Evolutionary conservation across 92 coral and sea anemone species (phyloP).

Genomic region (Phymanthus crucifer): DNA sequence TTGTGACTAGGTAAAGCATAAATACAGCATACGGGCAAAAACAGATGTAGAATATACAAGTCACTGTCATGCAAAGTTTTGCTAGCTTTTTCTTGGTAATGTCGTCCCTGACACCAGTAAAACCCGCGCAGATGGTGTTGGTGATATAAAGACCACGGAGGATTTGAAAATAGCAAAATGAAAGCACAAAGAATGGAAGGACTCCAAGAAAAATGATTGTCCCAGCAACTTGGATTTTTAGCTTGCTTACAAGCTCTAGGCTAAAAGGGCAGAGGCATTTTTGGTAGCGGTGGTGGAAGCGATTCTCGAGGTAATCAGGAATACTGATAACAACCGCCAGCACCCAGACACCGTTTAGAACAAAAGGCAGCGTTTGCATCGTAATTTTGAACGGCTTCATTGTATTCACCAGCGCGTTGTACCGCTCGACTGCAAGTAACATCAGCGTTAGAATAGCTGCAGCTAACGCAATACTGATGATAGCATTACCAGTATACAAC

Average conservation of each 20-base stretch:
- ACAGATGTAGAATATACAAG: constrained; percentile 49
- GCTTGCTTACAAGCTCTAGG: constrained; percentile 38
- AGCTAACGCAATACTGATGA: constrained; percentile 51
- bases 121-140: constrained; percentile 52
- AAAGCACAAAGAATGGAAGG: constrained; percentile 50
- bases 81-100: constrained; percentile 55
- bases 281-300: constrained; percentile 41
- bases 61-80: constrained; percentile 49
- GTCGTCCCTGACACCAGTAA: constrained; percentile 17
- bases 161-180: constrained; percentile 64
- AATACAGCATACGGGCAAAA: constrained; percentile 57
- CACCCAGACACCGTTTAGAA: constrained; percentile 43
- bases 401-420: constrained; percentile 69
- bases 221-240: constrained; percentile 40
- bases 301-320: constrained; percentile 48
- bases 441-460: constrained; percentile 54
- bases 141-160: constrained; percentile 57
- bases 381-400: constrained; percentile 44
- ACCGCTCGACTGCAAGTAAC: constrained; percentile 60
- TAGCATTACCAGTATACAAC: constrained; percentile 67
- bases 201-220: constrained; percentile 49
- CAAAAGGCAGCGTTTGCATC: constrained; percentile 38
- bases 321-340: constrained; percentile 34
- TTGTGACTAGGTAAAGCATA: constrained; percentile 37
- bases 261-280: constrained; percentile 67